A percentile compares a stretch with the other conserved stretches of the same genome.
phyloP scores from a whole-genome alignment of 2,888 invertebrate genomes.

The Hydrotaea cyrtoneurina region DNA sequence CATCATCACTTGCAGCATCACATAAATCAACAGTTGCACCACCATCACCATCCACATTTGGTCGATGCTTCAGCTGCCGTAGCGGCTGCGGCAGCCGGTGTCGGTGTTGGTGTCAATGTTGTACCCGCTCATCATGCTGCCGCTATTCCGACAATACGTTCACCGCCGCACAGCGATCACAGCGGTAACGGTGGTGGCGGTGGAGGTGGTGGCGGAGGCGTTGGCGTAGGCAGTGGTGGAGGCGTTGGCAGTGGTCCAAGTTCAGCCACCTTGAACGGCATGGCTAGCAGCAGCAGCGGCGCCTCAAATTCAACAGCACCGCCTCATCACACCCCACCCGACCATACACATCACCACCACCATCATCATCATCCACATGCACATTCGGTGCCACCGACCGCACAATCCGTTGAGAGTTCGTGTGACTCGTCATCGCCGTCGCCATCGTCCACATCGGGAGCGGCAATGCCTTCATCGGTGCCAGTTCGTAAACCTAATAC shows the following conservation, averaged over 20 bases:
- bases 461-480: slow-evolving; percentile 76
- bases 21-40: slow-evolving; percentile 82
- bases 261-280: slow-evolving; percentile 74
- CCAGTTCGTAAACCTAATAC: slow-evolving; percentile 81
- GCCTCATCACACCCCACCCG: slow-evolving; percentile 79
- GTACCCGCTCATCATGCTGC: slow-evolving; percentile 58
- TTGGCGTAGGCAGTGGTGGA: slow-evolving; percentile 52
- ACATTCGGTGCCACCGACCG: slow-evolving; percentile 79
- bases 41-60: slow-evolving; percentile 60
- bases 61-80: slow-evolving; percentile 72
- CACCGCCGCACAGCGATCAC: slow-evolving; percentile 72
- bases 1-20: slow-evolving; percentile 79
- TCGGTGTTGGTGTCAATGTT: slow-evolving; percentile 48
- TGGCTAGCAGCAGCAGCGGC: slow-evolving; percentile 73
- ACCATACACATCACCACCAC: slow-evolving; percentile 72
- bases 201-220: slow-evolving; percentile 63
- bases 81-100: slow-evolving; percentile 71
- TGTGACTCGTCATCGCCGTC: slow-evolving; percentile 85
- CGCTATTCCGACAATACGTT: slow-evolving; percentile 69
- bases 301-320: slow-evolving; percentile 70
- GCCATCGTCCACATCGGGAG: slow-evolving; percentile 82
- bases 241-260: slow-evolving; percentile 58
- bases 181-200: slow-evolving; percentile 63
- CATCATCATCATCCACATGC: slow-evolving; percentile 66
- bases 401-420: slow-evolving; percentile 80